Evolutionary conservation across 1,140 invertebrate genomes (phyloP), one percentile per base, ranked within the genome.

Genomic region (Panulirus ornatus): DNA sequence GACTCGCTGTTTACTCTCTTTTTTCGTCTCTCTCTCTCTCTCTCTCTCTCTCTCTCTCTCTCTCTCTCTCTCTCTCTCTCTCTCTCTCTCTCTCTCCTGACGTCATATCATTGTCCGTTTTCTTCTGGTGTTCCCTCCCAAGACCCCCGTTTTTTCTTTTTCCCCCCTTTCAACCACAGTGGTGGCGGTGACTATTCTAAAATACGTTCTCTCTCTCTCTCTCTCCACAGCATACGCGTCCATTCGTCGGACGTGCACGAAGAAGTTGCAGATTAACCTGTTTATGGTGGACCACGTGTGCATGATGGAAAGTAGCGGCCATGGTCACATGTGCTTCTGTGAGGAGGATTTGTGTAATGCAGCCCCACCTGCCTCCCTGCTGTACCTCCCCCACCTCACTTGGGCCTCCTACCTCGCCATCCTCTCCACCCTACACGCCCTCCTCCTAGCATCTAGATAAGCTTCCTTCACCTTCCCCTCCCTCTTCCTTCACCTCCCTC

Each of bases 271-370:
- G 94, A 98, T 99, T 95, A 98, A 98, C 94, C 95, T 98, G 93
- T 98, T 98, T 95, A 98, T 98, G 97, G 98, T 99, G 94, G 97
- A 98, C 95, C 97, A 98, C 95, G 98, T 99, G 94, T 98, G 98
- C 96, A 98, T 99, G 97, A 97, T 97, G 96, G 97, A 98, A 97
- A 97, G 97, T 96, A 97, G 97, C 95, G 97, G 97, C 95, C 97
- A 96, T 94, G 98, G 98, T 95, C 97, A 98, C 95, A 98, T 98
- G 97, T 98, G 98, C 95, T 98, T 98, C 96, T 99, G 98, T 96
- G 97, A 98, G 95, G 97, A 97, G 95, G 97, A 98, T 95, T 97
- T 97, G 96, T 99, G 97, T 95, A 99, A 98, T 94, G 94, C 94
- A 92, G 95, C 95, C 82, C 76, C 85, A 44, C 30, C 70, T 22